Base-by-base conservation (phyloP, 2,888 invertebrate species). In the Catocala fraxini region DNA sequence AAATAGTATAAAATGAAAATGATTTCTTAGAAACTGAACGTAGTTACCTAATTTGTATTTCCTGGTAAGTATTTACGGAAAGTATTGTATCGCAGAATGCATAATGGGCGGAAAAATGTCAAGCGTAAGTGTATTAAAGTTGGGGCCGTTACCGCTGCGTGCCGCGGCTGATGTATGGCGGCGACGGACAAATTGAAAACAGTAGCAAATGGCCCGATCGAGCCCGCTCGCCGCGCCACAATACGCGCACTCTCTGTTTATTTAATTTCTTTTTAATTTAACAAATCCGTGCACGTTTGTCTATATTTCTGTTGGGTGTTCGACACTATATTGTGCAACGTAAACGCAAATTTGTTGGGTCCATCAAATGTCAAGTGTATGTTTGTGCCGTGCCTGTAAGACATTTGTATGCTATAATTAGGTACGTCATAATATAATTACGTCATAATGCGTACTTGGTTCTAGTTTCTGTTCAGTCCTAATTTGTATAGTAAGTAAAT, bases 31-130 rank as follows among this genome's bases (percentile, higher is more conserved):
- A 85, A 86, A 70, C 60, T 46, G 63, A 57, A 58, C 68, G 70
- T 73, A 70, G 63, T 67, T 69, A 69, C 63, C 64, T 75, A 80
- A 81, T 85, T 83, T 71, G 82, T 76, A 81, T 84, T 88, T 86
- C 86, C 81, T 71, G 70, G 85, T 74, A 80, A 66, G 71, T 89
- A 87, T 86, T 88, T 82, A 85, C 83, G 77, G 83, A 84, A 86
- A 81, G 81, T 83, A 87, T 89, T 84, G 89, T 86, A 88, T 84
- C 86, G 79, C 82, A 81, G 87, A 90, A 90, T 90, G 90, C 87
- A 90, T 90, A 90, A 91, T 91, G 86, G 86, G 80, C 80, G 90
- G 87, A 88, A 91, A 91, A 91, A 91, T 90, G 91, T 91, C 91
- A 89, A 79, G 76, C 84, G 86, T 90, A 89, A 91, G 90, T 90